Conservation (phyloP, 2,113 vertebrate genomes). For the Sinocyclocheilus anshuiensis region DNA sequence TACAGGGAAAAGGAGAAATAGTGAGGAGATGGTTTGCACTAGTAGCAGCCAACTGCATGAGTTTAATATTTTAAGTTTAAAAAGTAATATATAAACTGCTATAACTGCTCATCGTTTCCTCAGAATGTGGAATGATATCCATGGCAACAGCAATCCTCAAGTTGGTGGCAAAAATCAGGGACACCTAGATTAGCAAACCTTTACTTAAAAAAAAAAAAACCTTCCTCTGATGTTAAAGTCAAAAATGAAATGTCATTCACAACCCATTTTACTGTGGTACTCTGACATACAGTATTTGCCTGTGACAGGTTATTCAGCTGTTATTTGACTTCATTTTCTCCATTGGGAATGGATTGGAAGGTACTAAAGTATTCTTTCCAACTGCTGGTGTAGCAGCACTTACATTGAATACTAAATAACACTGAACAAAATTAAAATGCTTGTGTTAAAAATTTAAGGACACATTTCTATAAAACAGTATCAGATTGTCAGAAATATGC, state of each 20-base stretch:
- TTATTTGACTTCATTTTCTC: neutral
- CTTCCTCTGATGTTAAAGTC: neutral
- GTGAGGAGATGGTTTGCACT: neutral
- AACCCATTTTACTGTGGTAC: neutral
- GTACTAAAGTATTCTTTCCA: neutral
- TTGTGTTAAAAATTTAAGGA: too few species aligned
- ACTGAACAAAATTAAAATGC: too few species aligned
- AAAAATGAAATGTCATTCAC: neutral
- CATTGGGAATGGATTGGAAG: neutral
- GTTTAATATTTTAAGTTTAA: neutral
- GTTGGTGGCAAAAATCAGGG: neutral
- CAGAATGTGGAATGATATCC: conserved; percentile 35
- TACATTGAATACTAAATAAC: too few species aligned
- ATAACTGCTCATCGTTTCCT: neutral
- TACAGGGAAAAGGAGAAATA: neutral
- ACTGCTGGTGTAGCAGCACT: too few species aligned
- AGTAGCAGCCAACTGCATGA: neutral
- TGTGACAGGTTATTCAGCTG: neutral
- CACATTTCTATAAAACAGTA: too few species aligned
- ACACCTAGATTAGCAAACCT: neutral
- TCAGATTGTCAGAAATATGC: too few species aligned
- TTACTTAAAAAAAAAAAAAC: too few species aligned
- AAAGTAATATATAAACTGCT: neutral
- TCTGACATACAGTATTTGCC: neutral
- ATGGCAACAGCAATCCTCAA: conserved; percentile 30